Percentiles rank a stretch among this genome's conserved stretches.
phyloP scores from a whole-genome alignment of 2,888 invertebrate genomes.

The Heliconius ismenius region DNA sequence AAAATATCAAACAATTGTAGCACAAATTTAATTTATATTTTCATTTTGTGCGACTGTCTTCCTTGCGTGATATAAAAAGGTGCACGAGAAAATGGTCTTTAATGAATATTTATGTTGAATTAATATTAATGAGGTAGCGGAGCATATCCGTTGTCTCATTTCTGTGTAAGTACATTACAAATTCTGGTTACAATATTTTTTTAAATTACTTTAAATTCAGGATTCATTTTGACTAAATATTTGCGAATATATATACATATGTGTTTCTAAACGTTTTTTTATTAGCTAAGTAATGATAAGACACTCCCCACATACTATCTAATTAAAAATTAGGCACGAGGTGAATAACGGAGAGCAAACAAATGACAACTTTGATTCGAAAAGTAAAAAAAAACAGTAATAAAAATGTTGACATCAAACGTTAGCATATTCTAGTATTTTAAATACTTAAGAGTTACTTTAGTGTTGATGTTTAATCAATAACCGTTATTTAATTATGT shows the following conservation, averaged over 20 bases:
- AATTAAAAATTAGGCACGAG: no score
- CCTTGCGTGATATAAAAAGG: background rate
- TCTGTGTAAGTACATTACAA: background rate
- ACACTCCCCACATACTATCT: no score
- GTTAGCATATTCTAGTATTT: background rate
- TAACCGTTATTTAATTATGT: constrained; percentile 11
- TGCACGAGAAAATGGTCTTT: background rate
- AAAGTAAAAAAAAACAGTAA: no score
- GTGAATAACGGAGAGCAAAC: no score
- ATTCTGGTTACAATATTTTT: background rate
- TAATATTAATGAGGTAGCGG: constrained; percentile 5
- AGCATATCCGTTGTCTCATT: background rate
- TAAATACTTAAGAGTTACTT: background rate
- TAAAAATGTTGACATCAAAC: no score
- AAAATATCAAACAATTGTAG: no score
- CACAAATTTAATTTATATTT: background rate
- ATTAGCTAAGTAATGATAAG: no score
- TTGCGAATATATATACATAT: background rate
- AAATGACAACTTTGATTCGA: no score
- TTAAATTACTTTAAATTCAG: no score
- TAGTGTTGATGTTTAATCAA: background rate
- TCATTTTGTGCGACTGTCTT: background rate
- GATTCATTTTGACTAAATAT: background rate
- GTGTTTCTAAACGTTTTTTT: no score
- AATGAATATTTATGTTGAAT: constrained; percentile 16